phyloP scores from a whole-genome alignment of 2,888 invertebrate species.

The Troides aeacus region DNA sequence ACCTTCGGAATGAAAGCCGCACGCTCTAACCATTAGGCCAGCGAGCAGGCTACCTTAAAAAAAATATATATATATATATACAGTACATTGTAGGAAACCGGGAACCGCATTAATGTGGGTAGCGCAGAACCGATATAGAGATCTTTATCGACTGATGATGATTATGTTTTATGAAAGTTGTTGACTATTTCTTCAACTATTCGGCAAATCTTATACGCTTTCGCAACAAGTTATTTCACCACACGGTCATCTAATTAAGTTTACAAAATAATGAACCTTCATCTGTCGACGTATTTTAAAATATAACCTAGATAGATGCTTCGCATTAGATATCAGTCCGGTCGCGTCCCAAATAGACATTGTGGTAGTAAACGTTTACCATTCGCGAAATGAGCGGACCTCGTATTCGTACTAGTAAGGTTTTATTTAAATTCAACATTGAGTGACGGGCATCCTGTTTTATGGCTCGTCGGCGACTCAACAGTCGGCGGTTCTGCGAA shows the following conservation, averaged over 20 bases:
- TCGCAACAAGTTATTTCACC: background rate
- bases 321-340: conserved; percentile 3
- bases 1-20: no score
- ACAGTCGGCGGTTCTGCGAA: conserved; percentile 73
- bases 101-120: no score
- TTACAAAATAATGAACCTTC: conserved; percentile 20
- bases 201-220: background rate
- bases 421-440: conserved; percentile 73
- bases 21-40: no score
- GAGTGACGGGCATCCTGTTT: conserved; percentile 74
- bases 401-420: conserved; percentile 39
- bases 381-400: conserved; percentile 33
- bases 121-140: no score
- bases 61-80: no score
- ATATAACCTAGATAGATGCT: conserved; percentile 18
- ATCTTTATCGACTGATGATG: no score
- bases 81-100: no score
- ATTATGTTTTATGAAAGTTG: no score
- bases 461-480: conserved; percentile 70
- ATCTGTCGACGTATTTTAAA: conserved; percentile 19
- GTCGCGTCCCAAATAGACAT: conserved; percentile 9
- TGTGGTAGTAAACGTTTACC: conserved; percentile 11
- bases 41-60: no score
- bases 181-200: no score
- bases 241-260: conserved; percentile 16